Percentiles rank a stretch among this genome's conserved stretches.
Conservation (phyloP, 2,888 invertebrate genomes). For the Drosophila anomalipes region DNA sequence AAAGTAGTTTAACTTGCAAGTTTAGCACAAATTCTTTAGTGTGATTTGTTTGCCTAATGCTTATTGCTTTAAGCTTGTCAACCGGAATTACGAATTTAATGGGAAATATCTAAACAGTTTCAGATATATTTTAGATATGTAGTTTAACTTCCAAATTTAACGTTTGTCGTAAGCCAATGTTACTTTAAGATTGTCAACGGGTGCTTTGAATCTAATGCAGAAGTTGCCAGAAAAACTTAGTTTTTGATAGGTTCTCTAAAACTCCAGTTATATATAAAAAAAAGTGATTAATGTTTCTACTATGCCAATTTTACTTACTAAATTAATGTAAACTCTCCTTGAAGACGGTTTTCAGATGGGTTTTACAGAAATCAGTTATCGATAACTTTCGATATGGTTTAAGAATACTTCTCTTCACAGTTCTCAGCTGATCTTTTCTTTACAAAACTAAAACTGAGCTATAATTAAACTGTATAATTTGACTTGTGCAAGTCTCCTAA, state of each 20-base stretch:
- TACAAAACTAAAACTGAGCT: background rate
- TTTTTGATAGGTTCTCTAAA: background rate
- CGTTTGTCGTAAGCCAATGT: background rate
- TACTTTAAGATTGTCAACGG: no score
- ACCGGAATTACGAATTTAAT: background rate
- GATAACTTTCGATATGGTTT: background rate
- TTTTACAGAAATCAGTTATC: background rate
- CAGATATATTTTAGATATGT: background rate
- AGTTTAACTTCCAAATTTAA: conserved; percentile 10
- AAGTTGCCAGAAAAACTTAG: background rate
- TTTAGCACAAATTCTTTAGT: conserved; percentile 27
- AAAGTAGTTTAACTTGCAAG: conserved; percentile 20
- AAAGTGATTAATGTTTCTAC: background rate
- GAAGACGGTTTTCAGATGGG: background rate
- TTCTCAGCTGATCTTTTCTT: background rate
- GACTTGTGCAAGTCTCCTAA: background rate
- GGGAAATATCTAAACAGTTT: background rate
- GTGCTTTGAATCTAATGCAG: background rate
- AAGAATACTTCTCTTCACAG: background rate
- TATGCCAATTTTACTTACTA: background rate
- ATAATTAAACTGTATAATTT: background rate
- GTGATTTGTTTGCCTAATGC: background rate
- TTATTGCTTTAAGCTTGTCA: background rate
- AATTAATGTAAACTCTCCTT: background rate
- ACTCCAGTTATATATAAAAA: background rate